Evolutionary conservation across 1,140 invertebrate species (phyloP).

Genomic region (Rhagoletis pomonella): DNA sequence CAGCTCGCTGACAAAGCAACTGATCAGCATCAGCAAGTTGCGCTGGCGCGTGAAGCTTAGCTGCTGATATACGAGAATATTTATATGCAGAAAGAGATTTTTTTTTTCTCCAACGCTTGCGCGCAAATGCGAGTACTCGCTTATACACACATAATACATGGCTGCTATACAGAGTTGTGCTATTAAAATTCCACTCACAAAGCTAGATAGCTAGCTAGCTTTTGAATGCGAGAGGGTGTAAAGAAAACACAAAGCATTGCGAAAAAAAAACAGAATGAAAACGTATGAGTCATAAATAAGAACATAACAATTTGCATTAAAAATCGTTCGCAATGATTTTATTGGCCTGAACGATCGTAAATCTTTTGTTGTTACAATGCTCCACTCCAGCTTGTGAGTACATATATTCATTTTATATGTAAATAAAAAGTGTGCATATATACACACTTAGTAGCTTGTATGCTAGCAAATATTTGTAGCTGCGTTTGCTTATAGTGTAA

Average conservation of each 20-base stretch:
- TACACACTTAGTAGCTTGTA: background rate
- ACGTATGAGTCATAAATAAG: conserved; percentile 56
- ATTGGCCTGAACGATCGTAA: conserved; percentile 72
- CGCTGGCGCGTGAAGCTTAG: background rate
- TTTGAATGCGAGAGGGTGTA: background rate
- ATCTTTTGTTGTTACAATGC: conserved; percentile 61
- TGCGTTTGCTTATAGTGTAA: background rate
- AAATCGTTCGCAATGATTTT: conserved; percentile 73
- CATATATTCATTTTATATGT: background rate
- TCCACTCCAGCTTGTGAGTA: conserved; percentile 27
- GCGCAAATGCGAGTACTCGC: no score
- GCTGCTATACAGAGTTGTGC: background rate
- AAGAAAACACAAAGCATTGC: background rate
- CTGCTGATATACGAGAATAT: conserved; percentile 34
- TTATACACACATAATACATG: background rate
- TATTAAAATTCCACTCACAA: conserved; percentile 3
- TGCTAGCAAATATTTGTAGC: background rate
- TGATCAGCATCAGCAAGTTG: conserved; percentile 11
- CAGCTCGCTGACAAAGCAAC: conserved; percentile 25
- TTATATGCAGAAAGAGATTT: background rate
- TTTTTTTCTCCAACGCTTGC: background rate
- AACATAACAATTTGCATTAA: conserved; percentile 71
- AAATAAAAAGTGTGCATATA: background rate
- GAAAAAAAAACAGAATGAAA: conserved; percentile 16
- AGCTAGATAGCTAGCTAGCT: background rate